These are phyloP conservation scores for Sitodiplosis mosellana DNA, from an alignment of 1,140 invertebrate genomes.

Conservation along the genomic window DNA sequence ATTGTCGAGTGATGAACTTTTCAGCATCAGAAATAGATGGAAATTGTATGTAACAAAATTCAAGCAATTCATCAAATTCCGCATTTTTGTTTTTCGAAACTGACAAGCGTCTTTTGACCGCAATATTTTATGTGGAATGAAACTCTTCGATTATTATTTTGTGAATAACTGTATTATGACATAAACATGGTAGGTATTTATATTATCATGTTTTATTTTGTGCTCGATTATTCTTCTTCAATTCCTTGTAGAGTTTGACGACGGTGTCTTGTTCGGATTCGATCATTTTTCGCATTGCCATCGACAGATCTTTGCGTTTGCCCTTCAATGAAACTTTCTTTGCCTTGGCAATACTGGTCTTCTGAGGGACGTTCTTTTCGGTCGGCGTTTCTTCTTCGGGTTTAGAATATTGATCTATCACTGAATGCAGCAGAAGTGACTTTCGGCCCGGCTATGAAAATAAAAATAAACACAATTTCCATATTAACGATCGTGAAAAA, in stretches of 20 bases:
- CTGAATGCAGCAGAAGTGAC: constrained; percentile 23
- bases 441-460: constrained; percentile 30
- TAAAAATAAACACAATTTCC: constrained; percentile 3
- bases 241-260: constrained; percentile 32
- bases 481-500: not conserved
- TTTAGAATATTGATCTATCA: constrained; percentile 20
- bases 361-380: constrained; percentile 4
- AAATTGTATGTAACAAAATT: too few species aligned
- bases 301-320: constrained; percentile 36
- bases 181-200: not conserved
- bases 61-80: too few species aligned
- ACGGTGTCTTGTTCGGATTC: constrained; percentile 34
- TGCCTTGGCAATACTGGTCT: constrained; percentile 6
- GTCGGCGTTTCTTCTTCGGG: constrained; percentile 14
- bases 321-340: constrained; percentile 26
- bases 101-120: too few species aligned
- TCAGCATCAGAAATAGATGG: too few species aligned
- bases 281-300: constrained; percentile 31
- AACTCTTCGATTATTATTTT: too few species aligned
- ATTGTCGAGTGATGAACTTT: too few species aligned
- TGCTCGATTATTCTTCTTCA: constrained; percentile 27
- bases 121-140: too few species aligned
- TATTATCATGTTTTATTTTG: not conserved
- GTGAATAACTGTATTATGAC: too few species aligned
- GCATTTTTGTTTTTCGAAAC: too few species aligned